Conservation (phyloP, 2,113 vertebrate species). For the Cariama cristata region DNA sequence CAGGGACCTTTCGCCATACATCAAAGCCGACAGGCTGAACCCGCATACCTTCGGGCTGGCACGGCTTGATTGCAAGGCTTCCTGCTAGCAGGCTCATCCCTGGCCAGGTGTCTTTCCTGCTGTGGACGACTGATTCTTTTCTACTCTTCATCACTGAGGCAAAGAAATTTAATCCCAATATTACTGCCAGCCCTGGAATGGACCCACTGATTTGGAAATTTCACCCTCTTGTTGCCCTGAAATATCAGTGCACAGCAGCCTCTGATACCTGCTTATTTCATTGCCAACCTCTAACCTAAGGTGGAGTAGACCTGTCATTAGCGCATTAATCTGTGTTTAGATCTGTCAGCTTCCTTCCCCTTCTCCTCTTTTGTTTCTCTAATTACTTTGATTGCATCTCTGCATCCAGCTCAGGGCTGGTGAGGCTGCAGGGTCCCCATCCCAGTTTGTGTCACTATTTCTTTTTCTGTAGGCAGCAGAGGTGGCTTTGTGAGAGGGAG, state of each 20-base stretch:
- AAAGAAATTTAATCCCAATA: constrained; percentile 65
- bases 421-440: background rate
- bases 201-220: constrained; percentile 49
- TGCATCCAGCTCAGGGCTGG: background rate
- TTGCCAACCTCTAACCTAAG: constrained; percentile 31
- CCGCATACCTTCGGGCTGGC: constrained; percentile 44
- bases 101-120: constrained; percentile 67
- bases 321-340: constrained; percentile 22
- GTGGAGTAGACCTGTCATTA: constrained; percentile 58
- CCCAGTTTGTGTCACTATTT: accelerated
- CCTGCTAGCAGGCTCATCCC: constrained; percentile 43
- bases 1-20: constrained; percentile 46
- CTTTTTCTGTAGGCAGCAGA: background rate
- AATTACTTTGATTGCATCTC: constrained; percentile 54
- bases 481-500: background rate
- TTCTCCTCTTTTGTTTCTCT: constrained; percentile 53
- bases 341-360: constrained; percentile 62
- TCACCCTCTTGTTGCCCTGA: constrained; percentile 7
- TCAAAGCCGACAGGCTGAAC: constrained; percentile 50
- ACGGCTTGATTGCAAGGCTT: constrained; percentile 36
- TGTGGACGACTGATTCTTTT: constrained; percentile 61
- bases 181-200: constrained; percentile 52
- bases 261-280: constrained; percentile 12
- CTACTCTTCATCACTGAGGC: constrained; percentile 32
- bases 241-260: background rate